These are phyloP conservation scores for Lysandra bellargus DNA, from an alignment of 2,888 invertebrate genomes.

Conservation along the genomic window DNA sequence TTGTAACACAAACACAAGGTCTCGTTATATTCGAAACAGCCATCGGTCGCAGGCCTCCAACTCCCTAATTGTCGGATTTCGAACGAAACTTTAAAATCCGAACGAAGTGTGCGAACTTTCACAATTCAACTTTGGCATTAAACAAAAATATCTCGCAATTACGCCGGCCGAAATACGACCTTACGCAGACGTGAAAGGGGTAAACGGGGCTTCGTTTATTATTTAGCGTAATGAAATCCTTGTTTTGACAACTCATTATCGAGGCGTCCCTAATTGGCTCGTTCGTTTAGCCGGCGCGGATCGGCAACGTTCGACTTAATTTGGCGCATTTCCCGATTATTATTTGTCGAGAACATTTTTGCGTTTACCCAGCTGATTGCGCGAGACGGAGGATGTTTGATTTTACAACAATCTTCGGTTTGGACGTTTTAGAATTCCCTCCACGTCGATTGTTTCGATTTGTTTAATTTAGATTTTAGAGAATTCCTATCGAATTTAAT, in stretches of 20 bases:
- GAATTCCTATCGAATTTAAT: background rate
- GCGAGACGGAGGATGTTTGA: slow-evolving; percentile 46
- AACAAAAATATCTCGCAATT: slow-evolving; percentile 45
- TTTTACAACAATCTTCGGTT: slow-evolving; percentile 27
- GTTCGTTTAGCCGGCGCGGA: slow-evolving; percentile 55
- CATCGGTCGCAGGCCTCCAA: slow-evolving; percentile 36
- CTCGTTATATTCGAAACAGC: slow-evolving; percentile 21
- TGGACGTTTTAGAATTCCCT: slow-evolving; percentile 19
- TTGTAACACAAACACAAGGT: background rate
- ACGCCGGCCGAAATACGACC: slow-evolving; percentile 46
- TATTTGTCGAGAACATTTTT: slow-evolving; percentile 71
- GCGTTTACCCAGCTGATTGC: slow-evolving; percentile 74
- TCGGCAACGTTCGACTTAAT: slow-evolving; percentile 53
- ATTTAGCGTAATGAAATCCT: slow-evolving; percentile 52
- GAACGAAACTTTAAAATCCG: slow-evolving; percentile 70
- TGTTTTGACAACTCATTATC: slow-evolving; percentile 79
- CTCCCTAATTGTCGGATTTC: slow-evolving; percentile 67
- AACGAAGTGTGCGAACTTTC: slow-evolving; percentile 69
- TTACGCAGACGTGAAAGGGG: slow-evolving; percentile 47
- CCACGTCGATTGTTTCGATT: slow-evolving; percentile 14
- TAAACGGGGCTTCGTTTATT: slow-evolving; percentile 40
- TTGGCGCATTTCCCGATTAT: slow-evolving; percentile 54
- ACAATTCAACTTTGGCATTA: slow-evolving; percentile 74
- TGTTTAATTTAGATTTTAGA: slow-evolving; percentile 5
- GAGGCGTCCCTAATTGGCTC: slow-evolving; percentile 71